Evolutionary conservation across 1,140 invertebrate species (phyloP), one percentile per base, ranked within the genome.

Genomic region (Ladona fulva): DNA sequence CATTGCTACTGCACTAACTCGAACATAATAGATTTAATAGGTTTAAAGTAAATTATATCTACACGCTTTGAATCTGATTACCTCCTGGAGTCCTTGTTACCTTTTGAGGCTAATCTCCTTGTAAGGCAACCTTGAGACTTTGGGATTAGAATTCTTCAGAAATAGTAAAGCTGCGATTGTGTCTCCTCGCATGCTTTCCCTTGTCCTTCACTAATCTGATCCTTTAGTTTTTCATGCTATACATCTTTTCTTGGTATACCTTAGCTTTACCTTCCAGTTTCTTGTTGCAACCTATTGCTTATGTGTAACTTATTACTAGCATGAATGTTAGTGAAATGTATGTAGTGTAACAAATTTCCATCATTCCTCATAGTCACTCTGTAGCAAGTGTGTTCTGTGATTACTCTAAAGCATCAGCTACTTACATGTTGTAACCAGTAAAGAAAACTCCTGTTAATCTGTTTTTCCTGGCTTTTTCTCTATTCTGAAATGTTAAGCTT

Each of bases 121-220:
- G 76, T 75, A 79, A 79, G 78, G 78, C 75, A 74, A 75, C 42
- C 77, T 37, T 77, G 78, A 79, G 77, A 79, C 78, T 79, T 79
- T 77, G 78, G 78, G 78, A 79, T 52, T 77, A 79, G 77, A 73
- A 73, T 76, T 59, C 78, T 79, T 79, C 44, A 75, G 66, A 44
- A 66, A 75, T 75, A 66, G 52, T 66, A 66, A 29, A 76, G 75
- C 75, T 76, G 75, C 25, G 25, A 76, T 76, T 37, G 25, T 76
- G 19, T 24, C 12, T 29, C 25, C 73, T 74, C 25, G 73, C 29
- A 29, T 74, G 25, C 16, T 25, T 75, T 75, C 74, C 74, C 16
- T 25, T 7, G 14, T 24, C 24, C 16, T 19, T 24, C 74, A 25
- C 12, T 75, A 1, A 12, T 24, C 74, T 74, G 10, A 75, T 75